Conservation (phyloP, 2,797 vertebrate genomes). For the Prunella strophiata region DNA sequence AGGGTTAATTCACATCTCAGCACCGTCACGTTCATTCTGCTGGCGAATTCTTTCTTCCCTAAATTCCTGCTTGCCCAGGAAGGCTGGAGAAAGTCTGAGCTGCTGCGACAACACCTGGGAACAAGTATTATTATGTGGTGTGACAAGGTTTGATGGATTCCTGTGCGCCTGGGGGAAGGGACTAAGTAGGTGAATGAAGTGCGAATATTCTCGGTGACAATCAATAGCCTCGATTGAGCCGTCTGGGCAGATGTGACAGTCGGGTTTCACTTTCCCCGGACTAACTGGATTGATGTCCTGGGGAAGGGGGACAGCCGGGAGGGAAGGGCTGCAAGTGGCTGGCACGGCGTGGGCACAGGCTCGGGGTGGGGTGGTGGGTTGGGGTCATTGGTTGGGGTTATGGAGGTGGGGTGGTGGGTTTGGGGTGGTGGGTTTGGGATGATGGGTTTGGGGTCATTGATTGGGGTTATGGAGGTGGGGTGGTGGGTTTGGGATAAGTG, state of each 20-base stretch:
- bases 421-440: no score
- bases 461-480: neutral
- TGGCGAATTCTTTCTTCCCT: neutral
- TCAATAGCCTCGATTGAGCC: conserved; percentile 77
- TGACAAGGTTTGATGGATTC: conserved; percentile 79
- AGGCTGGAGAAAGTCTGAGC: conserved; percentile 29
- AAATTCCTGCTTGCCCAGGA: neutral
- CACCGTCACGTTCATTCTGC: neutral
- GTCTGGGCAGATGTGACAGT: conserved; percentile 77
- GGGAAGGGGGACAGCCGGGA: neutral
- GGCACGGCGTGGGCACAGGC: accelerated
- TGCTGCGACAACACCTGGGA: neutral
- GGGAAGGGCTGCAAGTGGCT: neutral
- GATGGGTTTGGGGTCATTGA: accelerated
- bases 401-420: no score
- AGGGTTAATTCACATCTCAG: neutral
- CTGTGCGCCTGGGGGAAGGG: conserved; percentile 70
- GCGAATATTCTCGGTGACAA: conserved; percentile 78
- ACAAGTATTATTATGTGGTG: conserved; percentile 54
- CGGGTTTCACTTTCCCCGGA: conserved; percentile 68
- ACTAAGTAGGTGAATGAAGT: conserved; percentile 78
- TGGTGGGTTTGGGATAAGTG: neutral
- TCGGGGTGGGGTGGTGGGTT: accelerated
- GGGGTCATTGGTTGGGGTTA: no score
- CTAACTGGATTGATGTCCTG: conserved; percentile 65